Conservation (phyloP, 2,113 vertebrate genomes). For the Macrotis lagotis region DNA sequence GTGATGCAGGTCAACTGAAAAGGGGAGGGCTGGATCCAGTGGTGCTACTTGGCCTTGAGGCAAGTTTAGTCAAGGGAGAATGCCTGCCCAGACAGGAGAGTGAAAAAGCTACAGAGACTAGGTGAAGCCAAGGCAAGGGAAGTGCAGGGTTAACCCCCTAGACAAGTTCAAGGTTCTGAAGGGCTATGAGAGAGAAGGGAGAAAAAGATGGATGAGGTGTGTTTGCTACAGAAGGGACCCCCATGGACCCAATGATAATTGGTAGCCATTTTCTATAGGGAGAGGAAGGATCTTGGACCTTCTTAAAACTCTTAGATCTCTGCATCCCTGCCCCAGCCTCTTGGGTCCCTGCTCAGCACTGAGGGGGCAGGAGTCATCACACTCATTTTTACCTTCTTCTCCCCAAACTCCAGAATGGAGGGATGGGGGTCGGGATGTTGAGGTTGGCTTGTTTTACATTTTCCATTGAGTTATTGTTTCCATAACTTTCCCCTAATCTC, state of each 20-base stretch:
- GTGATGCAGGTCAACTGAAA: constrained; percentile 10
- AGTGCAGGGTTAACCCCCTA: neutral
- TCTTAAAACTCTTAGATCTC: too few species aligned
- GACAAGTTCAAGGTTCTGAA: neutral
- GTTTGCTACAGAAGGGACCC: neutral
- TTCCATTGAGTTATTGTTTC: neutral
- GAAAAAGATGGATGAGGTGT: neutral
- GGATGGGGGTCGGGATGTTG: neutral
- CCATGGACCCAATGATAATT: neutral
- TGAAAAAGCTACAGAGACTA: neutral
- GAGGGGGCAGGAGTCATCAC: constrained; percentile 1
- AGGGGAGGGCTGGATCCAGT: neutral
- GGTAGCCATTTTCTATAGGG: neutral
- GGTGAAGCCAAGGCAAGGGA: neutral
- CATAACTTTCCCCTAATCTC: neutral
- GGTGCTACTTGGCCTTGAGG: constrained; percentile 25
- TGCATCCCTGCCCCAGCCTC: neutral
- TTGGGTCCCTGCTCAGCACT: constrained; percentile 20
- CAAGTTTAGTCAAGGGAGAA: constrained; percentile 1
- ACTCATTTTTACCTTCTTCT: neutral
- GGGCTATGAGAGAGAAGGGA: constrained; percentile 14
- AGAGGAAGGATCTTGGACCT: neutral
- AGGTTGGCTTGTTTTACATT: neutral
- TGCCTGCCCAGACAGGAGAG: constrained; percentile 27
- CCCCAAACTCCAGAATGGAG: neutral